Conservation (phyloP, 2,888 invertebrate species). For the Timema podura region DNA sequence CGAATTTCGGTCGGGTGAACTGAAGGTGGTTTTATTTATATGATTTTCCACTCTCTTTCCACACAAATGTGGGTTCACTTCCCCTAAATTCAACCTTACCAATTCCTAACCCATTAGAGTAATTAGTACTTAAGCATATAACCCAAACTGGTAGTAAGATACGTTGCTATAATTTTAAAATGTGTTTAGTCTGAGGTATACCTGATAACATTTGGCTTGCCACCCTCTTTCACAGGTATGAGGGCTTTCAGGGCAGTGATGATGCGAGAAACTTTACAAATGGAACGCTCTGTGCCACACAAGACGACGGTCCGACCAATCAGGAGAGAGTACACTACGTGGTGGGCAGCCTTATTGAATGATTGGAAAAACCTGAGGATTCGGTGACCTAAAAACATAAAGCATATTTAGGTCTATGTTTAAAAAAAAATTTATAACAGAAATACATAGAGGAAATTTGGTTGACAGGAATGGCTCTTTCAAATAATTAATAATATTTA, state of each 20-base stretch:
- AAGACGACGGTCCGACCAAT: conserved; percentile 33
- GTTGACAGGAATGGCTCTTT: too few species aligned
- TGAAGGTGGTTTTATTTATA: too few species aligned
- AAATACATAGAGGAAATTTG: too few species aligned
- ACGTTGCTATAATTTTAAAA: too few species aligned
- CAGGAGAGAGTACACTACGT: conserved; percentile 37
- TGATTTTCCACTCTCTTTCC: too few species aligned
- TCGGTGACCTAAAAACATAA: conserved; percentile 30
- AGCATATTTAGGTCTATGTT: neutral
- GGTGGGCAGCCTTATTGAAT: conserved; percentile 36
- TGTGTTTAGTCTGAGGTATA: neutral
- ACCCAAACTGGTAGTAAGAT: too few species aligned
- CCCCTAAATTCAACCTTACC: too few species aligned
- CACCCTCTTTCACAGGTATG: conserved; percentile 25
- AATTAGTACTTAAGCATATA: too few species aligned
- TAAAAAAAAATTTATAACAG: neutral
- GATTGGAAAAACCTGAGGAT: conserved; percentile 36
- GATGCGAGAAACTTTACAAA: conserved; percentile 24
- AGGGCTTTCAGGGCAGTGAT: conserved; percentile 28
- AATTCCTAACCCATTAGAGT: too few species aligned
- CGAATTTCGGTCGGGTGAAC: too few species aligned
- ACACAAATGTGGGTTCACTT: too few species aligned
- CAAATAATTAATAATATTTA: too few species aligned
- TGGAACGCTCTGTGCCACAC: conserved; percentile 25
- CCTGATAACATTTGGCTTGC: conserved; percentile 11